phyloP scores from a whole-genome alignment of 2,113 vertebrate genomes.

The Zosterops japonicus region DNA sequence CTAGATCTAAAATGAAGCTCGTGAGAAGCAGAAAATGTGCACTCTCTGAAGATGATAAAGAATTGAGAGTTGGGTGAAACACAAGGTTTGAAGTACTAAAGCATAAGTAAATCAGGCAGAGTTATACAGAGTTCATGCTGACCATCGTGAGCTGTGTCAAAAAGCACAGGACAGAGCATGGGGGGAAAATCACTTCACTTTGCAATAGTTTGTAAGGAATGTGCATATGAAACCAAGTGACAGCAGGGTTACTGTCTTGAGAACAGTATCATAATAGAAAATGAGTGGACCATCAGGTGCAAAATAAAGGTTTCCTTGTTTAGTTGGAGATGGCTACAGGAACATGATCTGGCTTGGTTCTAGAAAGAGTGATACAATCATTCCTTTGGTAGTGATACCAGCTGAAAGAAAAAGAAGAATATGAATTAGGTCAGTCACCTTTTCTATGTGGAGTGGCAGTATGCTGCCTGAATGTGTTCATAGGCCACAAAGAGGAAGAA shows the following conservation, averaged over 20 bases:
- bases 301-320: neutral
- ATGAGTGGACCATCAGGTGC: neutral
- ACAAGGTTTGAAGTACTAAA: neutral
- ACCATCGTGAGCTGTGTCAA: neutral
- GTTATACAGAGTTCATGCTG: neutral
- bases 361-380: neutral
- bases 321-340: neutral
- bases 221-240: neutral
- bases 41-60: neutral
- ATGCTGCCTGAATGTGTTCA: neutral
- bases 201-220: neutral
- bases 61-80: accelerated
- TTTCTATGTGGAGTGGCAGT: neutral
- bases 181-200: neutral
- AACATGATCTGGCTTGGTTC: neutral
- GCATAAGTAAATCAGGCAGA: neutral
- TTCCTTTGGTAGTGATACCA: neutral
- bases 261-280: neutral
- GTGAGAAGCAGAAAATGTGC: neutral
- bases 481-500: neutral
- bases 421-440: neutral
- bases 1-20: neutral
- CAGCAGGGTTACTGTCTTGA: neutral
- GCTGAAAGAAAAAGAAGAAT: neutral
- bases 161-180: neutral